phyloP scores from a whole-genome alignment of 2,113 vertebrate genomes.

The Perca fluviatilis region DNA sequence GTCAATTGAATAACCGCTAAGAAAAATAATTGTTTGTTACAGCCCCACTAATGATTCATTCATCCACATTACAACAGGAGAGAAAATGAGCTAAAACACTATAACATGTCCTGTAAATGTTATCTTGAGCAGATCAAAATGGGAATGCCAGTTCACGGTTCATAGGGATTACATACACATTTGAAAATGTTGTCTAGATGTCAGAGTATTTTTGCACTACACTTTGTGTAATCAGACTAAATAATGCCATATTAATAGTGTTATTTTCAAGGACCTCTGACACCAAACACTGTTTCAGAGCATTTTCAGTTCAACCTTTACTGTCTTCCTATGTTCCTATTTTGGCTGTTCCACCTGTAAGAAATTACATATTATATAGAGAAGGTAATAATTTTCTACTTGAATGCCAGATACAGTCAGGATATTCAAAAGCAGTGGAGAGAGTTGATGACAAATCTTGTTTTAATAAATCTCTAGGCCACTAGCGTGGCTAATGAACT shows the following conservation, averaged over 20 bases:
- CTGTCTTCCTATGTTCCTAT: neutral
- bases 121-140: neutral
- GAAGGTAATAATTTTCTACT: neutral
- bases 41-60: neutral
- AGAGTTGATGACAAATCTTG: conserved; percentile 65
- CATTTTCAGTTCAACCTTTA: conserved; percentile 25
- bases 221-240: neutral
- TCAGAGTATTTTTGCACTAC: neutral
- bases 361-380: neutral
- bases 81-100: neutral
- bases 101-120: neutral
- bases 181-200: neutral
- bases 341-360: conserved; percentile 9
- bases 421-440: conserved; percentile 45
- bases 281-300: neutral
- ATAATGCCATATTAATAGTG: neutral
- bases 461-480: conserved; percentile 81
- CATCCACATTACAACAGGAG: neutral
- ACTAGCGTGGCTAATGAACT: conserved; percentile 82
- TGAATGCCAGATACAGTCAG: conserved; percentile 24
- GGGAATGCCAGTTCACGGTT: neutral
- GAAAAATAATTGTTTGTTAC: neutral
- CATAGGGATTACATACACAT: neutral
- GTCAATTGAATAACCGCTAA: neutral
- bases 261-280: neutral